Base-by-base conservation (phyloP, 2,797 vertebrate genomes). In the Eulemur coronatus region DNA sequence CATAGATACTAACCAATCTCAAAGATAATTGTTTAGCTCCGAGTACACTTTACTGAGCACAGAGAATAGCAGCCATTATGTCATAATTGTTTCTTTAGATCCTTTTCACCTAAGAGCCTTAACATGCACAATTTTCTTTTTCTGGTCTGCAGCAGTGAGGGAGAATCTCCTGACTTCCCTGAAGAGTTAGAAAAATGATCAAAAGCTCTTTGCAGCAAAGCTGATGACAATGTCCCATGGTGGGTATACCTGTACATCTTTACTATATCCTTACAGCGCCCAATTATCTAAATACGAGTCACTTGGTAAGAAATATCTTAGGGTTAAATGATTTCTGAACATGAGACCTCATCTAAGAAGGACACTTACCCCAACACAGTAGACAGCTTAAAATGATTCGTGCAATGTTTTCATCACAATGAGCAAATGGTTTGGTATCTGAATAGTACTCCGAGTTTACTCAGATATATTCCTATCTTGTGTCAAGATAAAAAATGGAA, bases 151-250 rank as follows among this genome's bases (percentile, higher is more conserved):
- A 97, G 97, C 97, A 99, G 99, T 98, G 98, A 99, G 97, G 99
- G 99, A 98, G 99, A 99, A 88, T 98, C 99, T 38, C 96, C 98
- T 95, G 99, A 98, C 67, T 98, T 99, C 97, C 98, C 97, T 35
- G 99, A 99, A 73, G 99, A 99, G 91, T 97, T 99, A 65, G 98
- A 99, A 99, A 98, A 99, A 98, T 98, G 99, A 99, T 30, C 99
- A 17, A 98, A 99, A 87, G 93, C 98, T 95, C 98, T 98, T 69
- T 67, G 98, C 99, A 98, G 99, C 99, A 97, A 99, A 99, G 63
- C 98, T 99, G 94, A 98, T 99, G 76, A 99, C 97, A 99, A 98
- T 98, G 98, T 99, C 97, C 99, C 99, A 86, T 99, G 99, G 99
- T 99, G 98, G 33, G 98, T 85, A 59, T 41, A 76, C 33, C 70